Percentiles rank a stretch among this genome's conserved stretches.
Conservation (phyloP, 2,113 vertebrate genomes). For the Acrocephalus arundinaceus region DNA sequence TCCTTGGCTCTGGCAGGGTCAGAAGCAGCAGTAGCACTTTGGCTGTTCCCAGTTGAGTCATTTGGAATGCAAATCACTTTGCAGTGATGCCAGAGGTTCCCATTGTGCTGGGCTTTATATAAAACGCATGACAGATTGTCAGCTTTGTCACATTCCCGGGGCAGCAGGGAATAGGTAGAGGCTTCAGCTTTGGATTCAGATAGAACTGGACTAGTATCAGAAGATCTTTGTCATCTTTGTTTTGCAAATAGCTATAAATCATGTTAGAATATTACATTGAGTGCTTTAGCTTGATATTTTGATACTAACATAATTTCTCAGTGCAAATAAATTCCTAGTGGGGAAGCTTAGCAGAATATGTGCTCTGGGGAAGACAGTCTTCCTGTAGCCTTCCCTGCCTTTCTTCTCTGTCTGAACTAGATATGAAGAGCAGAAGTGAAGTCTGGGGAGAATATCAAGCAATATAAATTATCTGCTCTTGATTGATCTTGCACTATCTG, state of each 20-base stretch:
- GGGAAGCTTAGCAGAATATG: neutral
- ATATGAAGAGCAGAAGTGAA: neutral
- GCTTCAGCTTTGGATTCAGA: neutral
- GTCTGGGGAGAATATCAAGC: neutral
- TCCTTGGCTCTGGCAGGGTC: conserved; percentile 51
- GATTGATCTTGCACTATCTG: neutral
- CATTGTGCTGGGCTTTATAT: conserved; percentile 48
- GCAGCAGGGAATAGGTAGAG: conserved; percentile 13
- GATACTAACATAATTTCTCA: neutral
- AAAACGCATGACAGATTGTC: conserved; percentile 32
- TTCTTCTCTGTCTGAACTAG: neutral
- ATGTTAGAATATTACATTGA: neutral
- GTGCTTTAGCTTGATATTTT: neutral
- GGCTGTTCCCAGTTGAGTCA: conserved; percentile 47
- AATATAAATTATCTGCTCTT: neutral
- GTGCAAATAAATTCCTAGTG: neutral
- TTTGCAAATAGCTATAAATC: conserved; percentile 1
- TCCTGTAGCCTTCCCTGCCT: neutral
- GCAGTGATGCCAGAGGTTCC: conserved; percentile 52
- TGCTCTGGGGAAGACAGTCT: neutral
- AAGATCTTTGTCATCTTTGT: conserved; percentile 5
- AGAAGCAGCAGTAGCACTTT: conserved; percentile 56
- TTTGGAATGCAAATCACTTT: conserved; percentile 55
- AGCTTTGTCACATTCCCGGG: conserved; percentile 24
- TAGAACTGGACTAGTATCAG: neutral